Conservation (phyloP, 2,888 invertebrate genomes). For the Drosophila rellima region DNA sequence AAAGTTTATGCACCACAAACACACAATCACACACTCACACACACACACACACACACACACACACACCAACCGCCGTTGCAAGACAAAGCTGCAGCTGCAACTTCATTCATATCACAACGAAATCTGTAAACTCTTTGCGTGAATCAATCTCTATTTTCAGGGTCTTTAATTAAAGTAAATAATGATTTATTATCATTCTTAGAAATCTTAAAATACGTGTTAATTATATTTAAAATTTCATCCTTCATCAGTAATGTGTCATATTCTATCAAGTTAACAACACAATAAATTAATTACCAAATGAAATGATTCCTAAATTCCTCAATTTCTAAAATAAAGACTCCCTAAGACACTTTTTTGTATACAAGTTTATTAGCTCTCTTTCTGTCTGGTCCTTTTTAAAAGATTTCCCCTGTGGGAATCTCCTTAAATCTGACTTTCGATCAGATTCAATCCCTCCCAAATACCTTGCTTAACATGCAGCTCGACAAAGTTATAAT, state of each 20-base stretch:
- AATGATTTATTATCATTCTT: too few species aligned
- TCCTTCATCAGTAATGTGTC: too few species aligned
- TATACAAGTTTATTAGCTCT: not conserved
- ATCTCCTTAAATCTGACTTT: not conserved
- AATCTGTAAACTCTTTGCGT: conserved; percentile 47
- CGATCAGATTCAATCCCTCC: not conserved
- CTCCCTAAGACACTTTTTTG: too few species aligned
- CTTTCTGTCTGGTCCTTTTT: not conserved
- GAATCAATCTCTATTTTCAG: not conserved
- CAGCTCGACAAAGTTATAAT: conserved; percentile 4
- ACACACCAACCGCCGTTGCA: conserved; percentile 6
- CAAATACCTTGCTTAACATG: conserved; percentile 4
- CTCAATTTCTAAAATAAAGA: too few species aligned
- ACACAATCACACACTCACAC: conserved; percentile 31
- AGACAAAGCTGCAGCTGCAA: conserved; percentile 35
- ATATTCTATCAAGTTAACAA: too few species aligned
- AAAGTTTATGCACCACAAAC: conserved; percentile 57
- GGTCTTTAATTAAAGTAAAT: not conserved
- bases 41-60: not conserved
- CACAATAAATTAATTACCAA: too few species aligned
- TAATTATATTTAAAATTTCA: too few species aligned
- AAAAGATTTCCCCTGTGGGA: not conserved
- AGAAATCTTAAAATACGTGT: too few species aligned
- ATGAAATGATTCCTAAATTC: too few species aligned
- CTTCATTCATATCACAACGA: conserved; percentile 32